Evolutionary conservation across 1,140 invertebrate genomes (phyloP).

Genomic region (Pogonus chalceus): DNA sequence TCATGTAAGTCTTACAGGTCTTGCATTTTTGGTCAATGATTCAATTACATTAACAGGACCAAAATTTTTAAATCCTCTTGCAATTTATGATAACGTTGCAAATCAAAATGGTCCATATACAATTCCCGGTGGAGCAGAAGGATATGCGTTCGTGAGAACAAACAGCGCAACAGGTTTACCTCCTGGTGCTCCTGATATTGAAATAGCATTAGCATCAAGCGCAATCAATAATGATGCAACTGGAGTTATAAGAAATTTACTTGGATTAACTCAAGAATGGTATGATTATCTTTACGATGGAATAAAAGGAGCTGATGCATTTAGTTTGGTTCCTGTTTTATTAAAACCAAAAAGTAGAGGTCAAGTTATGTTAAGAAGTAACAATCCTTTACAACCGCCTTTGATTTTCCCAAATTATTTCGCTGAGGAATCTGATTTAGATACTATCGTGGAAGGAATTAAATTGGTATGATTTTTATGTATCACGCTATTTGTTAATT

Average conservation of each 20-base stretch:
- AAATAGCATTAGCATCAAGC: conserved; percentile 63
- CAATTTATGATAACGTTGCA: conserved; percentile 62
- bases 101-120: conserved; percentile 74
- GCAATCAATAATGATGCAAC: conserved; percentile 59
- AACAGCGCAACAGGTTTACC: conserved; percentile 29
- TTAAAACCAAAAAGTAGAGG: conserved; percentile 67
- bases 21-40: conserved; percentile 68
- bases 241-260: conserved; percentile 50
- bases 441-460: conserved; percentile 59
- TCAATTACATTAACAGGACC: conserved; percentile 69
- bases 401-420: conserved; percentile 71
- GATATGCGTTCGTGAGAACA: conserved; percentile 55
- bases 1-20: conserved; percentile 73
- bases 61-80: conserved; percentile 61
- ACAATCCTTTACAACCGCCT: conserved; percentile 63
- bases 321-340: conserved; percentile 58
- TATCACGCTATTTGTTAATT: no score
- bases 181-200: conserved; percentile 58
- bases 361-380: conserved; percentile 49
- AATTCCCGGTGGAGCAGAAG: conserved; percentile 72
- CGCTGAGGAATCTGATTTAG: conserved; percentile 51
- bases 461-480: conserved; percentile 52
- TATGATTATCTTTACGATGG: conserved; percentile 46
- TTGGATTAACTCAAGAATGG: conserved; percentile 53
- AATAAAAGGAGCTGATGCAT: conserved; percentile 39